Evolutionary conservation across 2,888 invertebrate genomes (phyloP), one percentile per base, ranked within the genome.

Genomic region (Apamea epomidion): DNA sequence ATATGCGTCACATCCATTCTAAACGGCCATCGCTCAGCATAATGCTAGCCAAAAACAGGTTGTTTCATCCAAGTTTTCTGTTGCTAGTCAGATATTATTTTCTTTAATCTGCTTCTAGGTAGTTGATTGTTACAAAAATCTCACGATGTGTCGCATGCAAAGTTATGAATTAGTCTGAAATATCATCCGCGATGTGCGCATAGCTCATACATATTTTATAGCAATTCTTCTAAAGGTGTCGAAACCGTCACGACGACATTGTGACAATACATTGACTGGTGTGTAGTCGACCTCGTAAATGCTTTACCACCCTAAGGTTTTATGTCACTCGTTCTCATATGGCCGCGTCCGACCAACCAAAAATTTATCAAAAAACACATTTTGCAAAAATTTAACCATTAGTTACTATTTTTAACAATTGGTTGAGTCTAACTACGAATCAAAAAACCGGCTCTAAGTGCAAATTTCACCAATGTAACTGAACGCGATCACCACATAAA

Each of bases 191-290:
- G 8, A 45, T 58, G 75, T 76, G 42, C 25, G 37, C 67, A 67
- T 37, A 67, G 68, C 67, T 78, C 78, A 78, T 78, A 58, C 48
- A 78, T 78, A 58, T 60, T 78, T 68, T 48, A 68, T 78, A 48
- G 18, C 29, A 10, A 68, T 78, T 78, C 78, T 58, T 58, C n/a
- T 48, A 48, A 78, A 68, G 1, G 3, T 68, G 58, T 58, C 37
- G 48, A 67, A 58, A 77, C 21, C 3, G 29, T 76, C 51, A 77
- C 42, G 62, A 54, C 54, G 2, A 21, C 29, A 16, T 7, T 7
- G 42, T 54, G 64, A 5, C 32, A 37, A 54, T 37, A 78, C 12
- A 37, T 48, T 67, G n/a, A 21, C 32, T 25, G 32, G 25, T 67
- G 37, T 64, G 29, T 18, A 18, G 62, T 64, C 18, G 0, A 29